Conservation (phyloP, 1,140 invertebrate genomes). For the Drosophila kurseongensis region DNA sequence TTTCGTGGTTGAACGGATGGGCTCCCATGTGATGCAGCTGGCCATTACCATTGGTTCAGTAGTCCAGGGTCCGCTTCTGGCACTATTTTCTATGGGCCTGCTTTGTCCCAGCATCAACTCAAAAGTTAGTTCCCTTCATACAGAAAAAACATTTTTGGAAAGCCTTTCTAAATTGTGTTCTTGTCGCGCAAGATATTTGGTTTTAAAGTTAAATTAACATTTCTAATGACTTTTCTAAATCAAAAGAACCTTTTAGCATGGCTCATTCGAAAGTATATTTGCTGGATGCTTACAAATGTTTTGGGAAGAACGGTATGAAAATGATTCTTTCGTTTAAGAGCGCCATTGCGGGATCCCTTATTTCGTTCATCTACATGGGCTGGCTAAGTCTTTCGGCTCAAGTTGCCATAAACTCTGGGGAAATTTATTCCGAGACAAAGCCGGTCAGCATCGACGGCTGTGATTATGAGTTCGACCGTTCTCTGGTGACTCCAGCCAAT, state of each 20-base stretch:
- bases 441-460: constrained; percentile 88
- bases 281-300: neutral
- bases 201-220: too few species aligned
- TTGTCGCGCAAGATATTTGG: too few species aligned
- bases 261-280: neutral
- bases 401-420: constrained; percentile 87
- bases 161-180: neutral
- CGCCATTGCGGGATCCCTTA: constrained; percentile 89
- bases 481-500: constrained; percentile 83
- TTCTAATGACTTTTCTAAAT: too few species aligned
- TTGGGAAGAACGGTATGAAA: neutral
- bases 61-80: constrained; percentile 91
- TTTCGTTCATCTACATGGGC: constrained; percentile 89
- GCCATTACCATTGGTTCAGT: constrained; percentile 89
- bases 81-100: constrained; percentile 92
- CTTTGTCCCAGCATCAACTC: constrained; percentile 92
- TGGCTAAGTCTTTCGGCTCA: constrained; percentile 92
- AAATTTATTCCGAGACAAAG: constrained; percentile 86
- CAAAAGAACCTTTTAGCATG: neutral
- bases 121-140: constrained; percentile 84
- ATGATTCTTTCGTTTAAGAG: constrained; percentile 86
- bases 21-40: constrained; percentile 88
- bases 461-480: constrained; percentile 85
- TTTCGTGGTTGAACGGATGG: constrained; percentile 90
- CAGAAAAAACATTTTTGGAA: constrained; percentile 1